Evolutionary conservation across 2,797 vertebrate species (phyloP).

Genomic region (Bufotes viridis): DNA sequence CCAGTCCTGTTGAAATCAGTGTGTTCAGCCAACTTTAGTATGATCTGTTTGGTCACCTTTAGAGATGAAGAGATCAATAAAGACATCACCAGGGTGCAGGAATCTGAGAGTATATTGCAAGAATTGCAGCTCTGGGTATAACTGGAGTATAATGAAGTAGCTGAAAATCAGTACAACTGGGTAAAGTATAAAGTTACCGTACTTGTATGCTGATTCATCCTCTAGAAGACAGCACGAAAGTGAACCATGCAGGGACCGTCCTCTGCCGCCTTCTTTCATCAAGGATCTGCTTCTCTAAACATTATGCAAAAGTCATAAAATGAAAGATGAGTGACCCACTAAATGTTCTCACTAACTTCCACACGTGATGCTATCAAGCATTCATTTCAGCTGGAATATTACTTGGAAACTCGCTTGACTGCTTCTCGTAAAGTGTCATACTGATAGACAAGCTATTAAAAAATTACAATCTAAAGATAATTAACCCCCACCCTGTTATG

Average conservation of each 20-base stretch:
- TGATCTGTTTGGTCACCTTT: too few relatives aligned
- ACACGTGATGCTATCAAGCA: neutral
- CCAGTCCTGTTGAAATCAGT: too few relatives aligned
- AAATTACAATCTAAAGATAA: neutral
- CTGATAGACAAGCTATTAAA: neutral
- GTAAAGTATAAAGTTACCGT: too few relatives aligned
- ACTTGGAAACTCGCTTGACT: neutral
- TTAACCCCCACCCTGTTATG: neutral
- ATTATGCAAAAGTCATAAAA: neutral
- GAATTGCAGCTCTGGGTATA: neutral
- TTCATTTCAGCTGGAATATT: neutral
- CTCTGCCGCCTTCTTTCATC: neutral
- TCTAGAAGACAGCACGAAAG: neutral
- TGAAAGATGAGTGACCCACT: neutral
- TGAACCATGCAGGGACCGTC: neutral
- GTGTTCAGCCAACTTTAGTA: too few relatives aligned
- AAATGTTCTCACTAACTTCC: neutral
- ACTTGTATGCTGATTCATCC: neutral
- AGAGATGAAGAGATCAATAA: too few relatives aligned
- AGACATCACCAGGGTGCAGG: too few relatives aligned
- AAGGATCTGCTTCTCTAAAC: neutral
- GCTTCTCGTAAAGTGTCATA: neutral
- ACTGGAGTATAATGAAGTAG: neutral
- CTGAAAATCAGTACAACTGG: neutral
- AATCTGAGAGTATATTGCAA: too few relatives aligned